phyloP scores from a whole-genome alignment of 2,888 invertebrate species.

The Abrostola tripartita region DNA sequence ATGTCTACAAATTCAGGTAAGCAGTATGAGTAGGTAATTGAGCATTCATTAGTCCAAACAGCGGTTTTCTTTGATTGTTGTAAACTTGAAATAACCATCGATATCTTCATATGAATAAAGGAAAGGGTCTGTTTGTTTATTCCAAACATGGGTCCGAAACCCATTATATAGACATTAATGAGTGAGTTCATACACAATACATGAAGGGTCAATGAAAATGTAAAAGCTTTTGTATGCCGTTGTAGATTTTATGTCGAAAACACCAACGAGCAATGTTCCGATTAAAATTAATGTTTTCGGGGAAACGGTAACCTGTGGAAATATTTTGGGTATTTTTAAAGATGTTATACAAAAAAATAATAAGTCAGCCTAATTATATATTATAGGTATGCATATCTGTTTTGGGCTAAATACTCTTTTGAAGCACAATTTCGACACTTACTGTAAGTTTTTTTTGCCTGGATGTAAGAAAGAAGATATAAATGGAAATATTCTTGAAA shows the following conservation, averaged over 20 bases:
- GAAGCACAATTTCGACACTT: no score
- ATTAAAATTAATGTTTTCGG: conserved; percentile 9
- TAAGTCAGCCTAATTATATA: no score
- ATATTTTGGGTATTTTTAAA: no score
- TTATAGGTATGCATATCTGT: no score
- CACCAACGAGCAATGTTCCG: background rate
- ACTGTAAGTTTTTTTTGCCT: background rate
- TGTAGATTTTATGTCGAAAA: conserved; percentile 1
- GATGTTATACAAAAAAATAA: no score
- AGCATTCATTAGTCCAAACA: no score
- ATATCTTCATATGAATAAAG: conserved; percentile 19
- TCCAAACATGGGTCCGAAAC: conserved; percentile 8
- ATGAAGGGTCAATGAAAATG: conserved; percentile 34
- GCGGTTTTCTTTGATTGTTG: conserved; percentile 23
- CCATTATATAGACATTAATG: conserved; percentile 32
- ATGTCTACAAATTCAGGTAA: no score
- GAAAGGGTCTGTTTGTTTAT: conserved; percentile 30
- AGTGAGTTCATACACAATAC: conserved; percentile 29
- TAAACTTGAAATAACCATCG: conserved; percentile 11
- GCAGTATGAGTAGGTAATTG: no score
- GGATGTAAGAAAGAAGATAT: background rate
- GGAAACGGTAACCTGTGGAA: no score
- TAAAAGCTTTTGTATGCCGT: conserved; percentile 19
- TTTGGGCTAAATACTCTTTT: no score
- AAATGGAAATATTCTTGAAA: no score